These are phyloP conservation scores for Athalia circularis DNA, from an alignment of 2,888 invertebrate species.

Conservation along the genomic window DNA sequence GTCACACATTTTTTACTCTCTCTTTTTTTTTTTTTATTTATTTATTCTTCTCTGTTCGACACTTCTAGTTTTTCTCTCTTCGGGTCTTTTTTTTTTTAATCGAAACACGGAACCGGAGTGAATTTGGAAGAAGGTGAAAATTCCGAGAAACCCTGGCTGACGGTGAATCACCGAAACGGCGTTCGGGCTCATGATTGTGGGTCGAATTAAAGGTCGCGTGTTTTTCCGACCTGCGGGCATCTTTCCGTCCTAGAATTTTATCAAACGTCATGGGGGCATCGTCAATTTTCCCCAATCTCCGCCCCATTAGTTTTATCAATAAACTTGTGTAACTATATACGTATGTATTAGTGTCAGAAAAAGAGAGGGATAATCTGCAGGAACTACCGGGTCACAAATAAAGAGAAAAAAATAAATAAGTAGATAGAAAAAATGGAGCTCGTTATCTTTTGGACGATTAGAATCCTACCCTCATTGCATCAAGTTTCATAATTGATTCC, in stretches of 20 bases:
- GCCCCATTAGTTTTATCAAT: slow-evolving; percentile 44
- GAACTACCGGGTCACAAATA: background rate
- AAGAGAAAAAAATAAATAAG: background rate
- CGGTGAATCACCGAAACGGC: background rate
- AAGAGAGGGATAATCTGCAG: slow-evolving; percentile 10
- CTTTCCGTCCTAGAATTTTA: slow-evolving; percentile 18
- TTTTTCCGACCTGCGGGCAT: slow-evolving; percentile 1
- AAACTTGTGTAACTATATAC: slow-evolving; percentile 20
- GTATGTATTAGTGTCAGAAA: background rate
- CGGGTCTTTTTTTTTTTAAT: background rate
- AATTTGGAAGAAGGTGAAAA: too few relatives aligned
- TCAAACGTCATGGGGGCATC: slow-evolving; percentile 47
- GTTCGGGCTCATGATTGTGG: background rate
- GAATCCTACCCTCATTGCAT: background rate
- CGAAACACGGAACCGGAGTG: background rate
- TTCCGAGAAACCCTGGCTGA: too few relatives aligned
- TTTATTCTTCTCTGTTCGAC: too few relatives aligned
- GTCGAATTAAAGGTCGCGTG: slow-evolving; percentile 38
- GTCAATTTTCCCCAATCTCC: slow-evolving; percentile 44
- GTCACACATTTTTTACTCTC: background rate
- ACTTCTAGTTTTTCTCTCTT: background rate
- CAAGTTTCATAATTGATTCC: background rate
- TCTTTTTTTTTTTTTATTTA: background rate
- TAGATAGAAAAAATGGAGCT: slow-evolving; percentile 11
- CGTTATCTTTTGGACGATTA: slow-evolving; percentile 10